Evolutionary conservation across 2,888 invertebrate species (phyloP).

Genomic region (Stenodema calcarata): DNA sequence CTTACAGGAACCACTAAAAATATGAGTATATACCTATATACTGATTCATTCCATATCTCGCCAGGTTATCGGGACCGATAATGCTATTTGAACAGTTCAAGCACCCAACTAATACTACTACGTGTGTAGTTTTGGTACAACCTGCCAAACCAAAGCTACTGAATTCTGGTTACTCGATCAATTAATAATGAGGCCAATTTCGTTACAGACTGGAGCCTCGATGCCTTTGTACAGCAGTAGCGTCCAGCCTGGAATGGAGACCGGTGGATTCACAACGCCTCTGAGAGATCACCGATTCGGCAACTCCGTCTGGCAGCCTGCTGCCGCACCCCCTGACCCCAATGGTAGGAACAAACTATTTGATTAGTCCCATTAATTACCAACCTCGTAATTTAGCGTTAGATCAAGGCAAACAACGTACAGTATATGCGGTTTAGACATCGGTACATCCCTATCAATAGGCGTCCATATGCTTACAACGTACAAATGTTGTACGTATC

Average conservation of each 20-base stretch:
- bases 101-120: not conserved
- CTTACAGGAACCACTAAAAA: no score
- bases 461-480: no score
- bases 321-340: slow-evolving; percentile 56
- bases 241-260: slow-evolving; percentile 54
- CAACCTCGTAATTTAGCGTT: no score
- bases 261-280: slow-evolving; percentile 54
- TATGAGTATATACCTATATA: no score
- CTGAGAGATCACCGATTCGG: slow-evolving; percentile 58
- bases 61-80: not conserved
- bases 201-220: slow-evolving; percentile 69
- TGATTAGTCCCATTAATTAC: no score
- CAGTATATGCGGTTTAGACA: no score
- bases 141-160: no score
- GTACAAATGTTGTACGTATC: no score
- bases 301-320: slow-evolving; percentile 58
- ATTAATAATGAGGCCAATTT: no score
- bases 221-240: slow-evolving; percentile 59
- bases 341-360: slow-evolving; percentile 56
- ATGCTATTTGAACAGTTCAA: not conserved
- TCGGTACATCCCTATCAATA: no score
- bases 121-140: not conserved
- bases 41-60: not conserved
- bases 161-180: no score
- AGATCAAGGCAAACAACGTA: no score